A percentile compares a stretch with the other conserved stretches of the same genome.
phyloP scores from a whole-genome alignment of 2,113 vertebrate genomes.

The Menura novaehollandiae region DNA sequence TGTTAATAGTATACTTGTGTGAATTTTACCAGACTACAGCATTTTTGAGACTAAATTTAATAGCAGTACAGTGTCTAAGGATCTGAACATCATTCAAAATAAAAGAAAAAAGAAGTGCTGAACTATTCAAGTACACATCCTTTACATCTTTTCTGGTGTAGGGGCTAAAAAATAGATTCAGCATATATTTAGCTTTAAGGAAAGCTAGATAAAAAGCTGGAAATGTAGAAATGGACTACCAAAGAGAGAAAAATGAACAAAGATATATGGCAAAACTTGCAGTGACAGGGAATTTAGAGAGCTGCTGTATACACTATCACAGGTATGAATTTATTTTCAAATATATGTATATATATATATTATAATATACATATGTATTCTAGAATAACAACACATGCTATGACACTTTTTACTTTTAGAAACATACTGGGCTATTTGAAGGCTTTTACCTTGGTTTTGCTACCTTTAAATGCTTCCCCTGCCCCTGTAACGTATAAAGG shows the following conservation, averaged over 20 bases:
- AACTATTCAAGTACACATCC: neutral
- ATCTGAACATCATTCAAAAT: neutral
- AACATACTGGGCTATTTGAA: neutral
- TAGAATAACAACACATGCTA: neutral
- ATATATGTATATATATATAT: neutral
- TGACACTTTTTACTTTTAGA: neutral
- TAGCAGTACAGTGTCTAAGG: neutral
- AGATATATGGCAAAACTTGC: neutral
- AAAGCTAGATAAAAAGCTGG: neutral
- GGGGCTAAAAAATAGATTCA: neutral
- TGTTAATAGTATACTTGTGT: conserved; percentile 22
- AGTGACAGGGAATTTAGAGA: neutral
- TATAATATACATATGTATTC: neutral
- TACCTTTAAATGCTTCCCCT: neutral
- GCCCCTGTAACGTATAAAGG: neutral
- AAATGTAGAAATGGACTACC: neutral
- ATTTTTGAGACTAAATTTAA: conserved; percentile 42
- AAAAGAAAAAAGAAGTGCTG: neutral
- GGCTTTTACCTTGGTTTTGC: neutral
- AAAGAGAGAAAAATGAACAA: neutral
- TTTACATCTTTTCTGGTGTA: neutral
- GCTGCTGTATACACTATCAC: neutral
- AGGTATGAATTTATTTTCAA: neutral
- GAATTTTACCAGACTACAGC: conserved; percentile 24
- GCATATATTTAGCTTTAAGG: neutral